A percentile compares a stretch with the other conserved stretches of the same genome.
Conservation (phyloP, 2,797 vertebrate genomes). For the Manis javanica region DNA sequence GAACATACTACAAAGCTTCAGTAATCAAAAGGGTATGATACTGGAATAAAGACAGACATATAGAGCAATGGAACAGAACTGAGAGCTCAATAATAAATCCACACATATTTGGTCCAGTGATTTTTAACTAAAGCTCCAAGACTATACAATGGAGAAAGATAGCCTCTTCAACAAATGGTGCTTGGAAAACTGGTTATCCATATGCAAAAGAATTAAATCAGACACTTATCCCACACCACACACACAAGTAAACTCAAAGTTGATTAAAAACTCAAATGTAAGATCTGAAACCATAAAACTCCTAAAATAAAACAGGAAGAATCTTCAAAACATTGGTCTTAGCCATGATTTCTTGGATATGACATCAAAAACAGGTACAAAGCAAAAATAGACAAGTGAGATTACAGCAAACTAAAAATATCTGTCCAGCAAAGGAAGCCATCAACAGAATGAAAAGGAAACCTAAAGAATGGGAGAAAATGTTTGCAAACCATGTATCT, state of each 20-base stretch:
- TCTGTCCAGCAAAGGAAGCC: background rate
- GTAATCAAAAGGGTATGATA: background rate
- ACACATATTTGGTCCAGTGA: background rate
- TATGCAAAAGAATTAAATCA: background rate
- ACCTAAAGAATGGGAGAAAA: background rate
- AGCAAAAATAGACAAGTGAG: background rate
- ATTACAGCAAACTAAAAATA: background rate
- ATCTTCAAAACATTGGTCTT: background rate
- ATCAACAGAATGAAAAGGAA: background rate
- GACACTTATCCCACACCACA: background rate
- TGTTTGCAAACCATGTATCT: background rate
- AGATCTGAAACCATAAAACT: background rate
- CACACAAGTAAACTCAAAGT: background rate
- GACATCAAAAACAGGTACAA: background rate
- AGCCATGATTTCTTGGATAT: background rate
- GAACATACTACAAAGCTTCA: background rate
- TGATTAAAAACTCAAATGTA: background rate
- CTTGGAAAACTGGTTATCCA: background rate
- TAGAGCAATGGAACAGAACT: background rate
- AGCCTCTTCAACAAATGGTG: background rate
- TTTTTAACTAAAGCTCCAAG: background rate
- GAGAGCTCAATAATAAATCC: background rate
- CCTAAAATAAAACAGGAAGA: background rate
- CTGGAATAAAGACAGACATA: background rate
- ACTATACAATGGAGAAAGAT: background rate